Evolutionary conservation across 1,140 invertebrate genomes (phyloP).

Genomic region (Brachionus paranguensis): DNA sequence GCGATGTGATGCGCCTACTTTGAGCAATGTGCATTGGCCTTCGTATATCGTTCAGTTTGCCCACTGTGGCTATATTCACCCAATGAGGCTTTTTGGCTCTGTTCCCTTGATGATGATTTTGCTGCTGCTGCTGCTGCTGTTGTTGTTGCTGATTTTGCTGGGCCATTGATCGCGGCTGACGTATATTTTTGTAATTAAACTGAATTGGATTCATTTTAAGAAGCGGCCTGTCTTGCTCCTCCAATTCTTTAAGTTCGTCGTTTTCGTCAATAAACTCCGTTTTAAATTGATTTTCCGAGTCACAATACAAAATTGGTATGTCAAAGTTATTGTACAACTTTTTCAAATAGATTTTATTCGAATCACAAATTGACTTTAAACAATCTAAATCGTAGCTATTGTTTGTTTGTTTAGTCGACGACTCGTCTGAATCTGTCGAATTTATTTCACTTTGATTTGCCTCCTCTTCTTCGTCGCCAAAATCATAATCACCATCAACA

Average conservation of each 20-base stretch:
- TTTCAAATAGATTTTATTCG: conserved; percentile 16
- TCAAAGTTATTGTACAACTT: conserved; percentile 11
- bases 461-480: background rate
- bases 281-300: background rate
- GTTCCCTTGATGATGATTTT: background rate
- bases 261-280: conserved; percentile 11
- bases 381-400: conserved; percentile 20
- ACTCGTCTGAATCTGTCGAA: background rate
- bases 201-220: conserved; percentile 32
- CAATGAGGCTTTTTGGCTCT: conserved; percentile 1
- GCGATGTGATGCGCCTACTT: background rate
- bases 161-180: background rate
- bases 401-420: background rate
- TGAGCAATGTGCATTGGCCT: background rate
- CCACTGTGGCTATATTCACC: conserved; percentile 11
- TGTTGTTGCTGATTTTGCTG: too few relatives aligned
- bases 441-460: background rate
- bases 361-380: conserved; percentile 16
- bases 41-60: background rate
- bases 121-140: too few relatives aligned
- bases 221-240: background rate
- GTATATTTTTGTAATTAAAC: conserved; percentile 35
- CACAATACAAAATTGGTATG: conserved; percentile 24
- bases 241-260: background rate
- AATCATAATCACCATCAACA: background rate